phyloP scores from a whole-genome alignment of 2,888 invertebrate genomes.

The Clivina fossor region DNA sequence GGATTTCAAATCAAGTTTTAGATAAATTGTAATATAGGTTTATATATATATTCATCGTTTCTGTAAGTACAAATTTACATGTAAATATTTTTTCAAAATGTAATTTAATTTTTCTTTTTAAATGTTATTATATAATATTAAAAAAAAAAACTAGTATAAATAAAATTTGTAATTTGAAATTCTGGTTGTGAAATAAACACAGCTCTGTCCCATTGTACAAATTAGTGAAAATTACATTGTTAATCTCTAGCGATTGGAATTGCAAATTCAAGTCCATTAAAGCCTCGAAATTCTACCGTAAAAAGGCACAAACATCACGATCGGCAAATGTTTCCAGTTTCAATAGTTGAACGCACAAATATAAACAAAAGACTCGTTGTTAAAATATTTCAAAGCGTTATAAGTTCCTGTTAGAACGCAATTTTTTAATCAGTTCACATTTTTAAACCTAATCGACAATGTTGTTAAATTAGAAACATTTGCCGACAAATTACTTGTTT shows the following conservation, averaged over 20 bases:
- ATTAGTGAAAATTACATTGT: slow-evolving; percentile 33
- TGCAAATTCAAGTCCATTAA: slow-evolving; percentile 31
- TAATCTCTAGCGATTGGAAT: slow-evolving; percentile 29
- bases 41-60: not conserved
- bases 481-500: not conserved
- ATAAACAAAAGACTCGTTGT: slow-evolving; percentile 15
- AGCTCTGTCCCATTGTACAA: slow-evolving; percentile 34
- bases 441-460: slow-evolving; percentile 2
- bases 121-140: not conserved
- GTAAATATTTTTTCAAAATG: not conserved
- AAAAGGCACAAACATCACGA: slow-evolving; percentile 21
- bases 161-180: no score
- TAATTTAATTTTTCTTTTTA: not conserved
- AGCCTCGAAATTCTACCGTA: no score
- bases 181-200: no score
- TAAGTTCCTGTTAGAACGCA: slow-evolving; percentile 19
- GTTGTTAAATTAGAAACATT: not conserved
- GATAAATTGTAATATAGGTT: no score
- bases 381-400: slow-evolving; percentile 10
- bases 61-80: not conserved
- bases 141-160: slow-evolving; percentile 7
- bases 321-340: slow-evolving; percentile 9
- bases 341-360: slow-evolving; percentile 25
- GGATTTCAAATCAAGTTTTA: no score
- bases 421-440: no score